Conservation (phyloP, 2,888 invertebrate species). For the Coelinius sp. region DNA sequence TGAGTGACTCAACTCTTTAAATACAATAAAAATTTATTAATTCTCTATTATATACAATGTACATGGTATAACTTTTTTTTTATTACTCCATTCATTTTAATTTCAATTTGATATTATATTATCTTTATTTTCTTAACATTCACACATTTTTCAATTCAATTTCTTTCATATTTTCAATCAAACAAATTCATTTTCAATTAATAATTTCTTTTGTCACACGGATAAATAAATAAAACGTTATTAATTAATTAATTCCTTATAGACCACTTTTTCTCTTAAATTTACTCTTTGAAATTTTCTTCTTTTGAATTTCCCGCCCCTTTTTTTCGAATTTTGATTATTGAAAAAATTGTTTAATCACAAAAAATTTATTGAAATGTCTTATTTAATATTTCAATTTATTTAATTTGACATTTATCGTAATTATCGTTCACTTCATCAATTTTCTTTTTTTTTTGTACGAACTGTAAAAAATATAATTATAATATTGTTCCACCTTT, state of each 20-base stretch:
- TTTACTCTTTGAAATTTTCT: not conserved
- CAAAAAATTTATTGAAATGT: slow-evolving; percentile 10
- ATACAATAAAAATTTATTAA: slow-evolving; percentile 58
- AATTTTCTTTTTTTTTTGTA: slow-evolving; percentile 40
- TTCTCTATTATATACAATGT: slow-evolving; percentile 51
- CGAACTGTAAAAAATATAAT: slow-evolving; percentile 66
- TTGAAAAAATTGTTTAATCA: not conserved
- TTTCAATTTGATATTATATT: slow-evolving; percentile 58
- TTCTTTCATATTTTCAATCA: not conserved
- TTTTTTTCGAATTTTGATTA: not conserved
- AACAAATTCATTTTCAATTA: not conserved
- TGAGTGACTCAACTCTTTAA: slow-evolving; percentile 18
- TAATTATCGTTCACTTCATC: not conserved
- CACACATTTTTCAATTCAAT: slow-evolving; percentile 7
- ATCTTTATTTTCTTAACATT: slow-evolving; percentile 26
- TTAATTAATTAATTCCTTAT: not conserved
- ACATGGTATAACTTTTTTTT: slow-evolving; percentile 32
- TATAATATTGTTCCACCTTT: slow-evolving; percentile 58
- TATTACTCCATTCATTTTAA: not conserved
- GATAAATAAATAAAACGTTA: not conserved
- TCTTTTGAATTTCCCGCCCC: not conserved
- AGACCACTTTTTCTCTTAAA: not conserved
- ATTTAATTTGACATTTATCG: slow-evolving; percentile 30
- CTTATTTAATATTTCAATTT: slow-evolving; percentile 16
- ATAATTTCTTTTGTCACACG: not conserved